A percentile compares a stretch with the other conserved stretches of the same genome.
Evolutionary conservation across 2,888 invertebrate species (phyloP).

Genomic region (Leptogaster cylindrica): DNA sequence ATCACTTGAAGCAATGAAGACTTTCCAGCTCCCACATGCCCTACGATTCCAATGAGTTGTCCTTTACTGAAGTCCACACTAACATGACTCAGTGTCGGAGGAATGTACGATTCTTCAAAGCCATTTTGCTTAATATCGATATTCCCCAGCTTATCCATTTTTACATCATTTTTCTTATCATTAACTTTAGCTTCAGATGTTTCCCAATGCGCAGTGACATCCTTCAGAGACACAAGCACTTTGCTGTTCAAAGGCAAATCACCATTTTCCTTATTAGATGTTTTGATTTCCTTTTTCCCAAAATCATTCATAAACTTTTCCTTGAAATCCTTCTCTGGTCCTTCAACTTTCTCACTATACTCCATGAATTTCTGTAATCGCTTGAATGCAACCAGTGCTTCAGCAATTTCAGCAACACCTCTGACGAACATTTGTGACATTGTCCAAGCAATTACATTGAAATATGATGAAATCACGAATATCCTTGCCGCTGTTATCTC

Average conservation of each 20-base stretch:
- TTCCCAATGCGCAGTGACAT: slow-evolving; percentile 63
- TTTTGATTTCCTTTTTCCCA: slow-evolving; percentile 18
- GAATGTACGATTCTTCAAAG: slow-evolving; percentile 24
- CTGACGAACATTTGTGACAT: slow-evolving; percentile 68
- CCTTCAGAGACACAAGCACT: slow-evolving; percentile 48
- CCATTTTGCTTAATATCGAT: slow-evolving; percentile 9
- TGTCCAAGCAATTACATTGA: slow-evolving; percentile 65
- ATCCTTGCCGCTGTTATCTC: slow-evolving; percentile 69
- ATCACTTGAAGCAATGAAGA: slow-evolving; percentile 72
- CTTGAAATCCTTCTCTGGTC: slow-evolving; percentile 37
- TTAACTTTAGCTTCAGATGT: slow-evolving; percentile 41
- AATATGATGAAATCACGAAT: slow-evolving; percentile 67
- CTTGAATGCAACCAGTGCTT: slow-evolving; percentile 76
- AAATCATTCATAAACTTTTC: slow-evolving; percentile 40
- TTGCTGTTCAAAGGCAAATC: slow-evolving; percentile 49
- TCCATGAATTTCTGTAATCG: slow-evolving; percentile 66
- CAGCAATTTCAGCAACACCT: slow-evolving; percentile 81
- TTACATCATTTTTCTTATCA: neutral
- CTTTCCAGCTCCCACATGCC: slow-evolving; percentile 79
- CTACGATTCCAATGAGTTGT: slow-evolving; percentile 73
- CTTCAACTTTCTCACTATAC: slow-evolving; percentile 56
- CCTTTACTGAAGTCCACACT: slow-evolving; percentile 66
- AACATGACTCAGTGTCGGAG: slow-evolving; percentile 64
- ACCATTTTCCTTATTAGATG: slow-evolving; percentile 5
- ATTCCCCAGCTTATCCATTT: neutral